Base-by-base conservation (phyloP, 2,888 invertebrate genomes). In the Drosophila gaucha region DNA sequence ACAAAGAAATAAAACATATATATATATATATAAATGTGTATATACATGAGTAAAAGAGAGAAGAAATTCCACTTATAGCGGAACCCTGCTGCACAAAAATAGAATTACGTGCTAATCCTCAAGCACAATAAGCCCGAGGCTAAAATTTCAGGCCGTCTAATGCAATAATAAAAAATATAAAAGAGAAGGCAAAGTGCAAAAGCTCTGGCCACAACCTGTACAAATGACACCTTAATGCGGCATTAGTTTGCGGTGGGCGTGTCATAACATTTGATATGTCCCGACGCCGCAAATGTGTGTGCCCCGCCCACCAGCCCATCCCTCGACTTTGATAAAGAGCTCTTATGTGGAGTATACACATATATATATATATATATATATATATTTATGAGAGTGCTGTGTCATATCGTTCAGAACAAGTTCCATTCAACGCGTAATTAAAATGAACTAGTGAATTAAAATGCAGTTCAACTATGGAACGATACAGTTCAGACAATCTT, bases 171-270 rank as follows among this genome's bases (percentile, higher is more conserved):
- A 66, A 57, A 56, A 54, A 18, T 33, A 57, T 26, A 54, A 57
- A 30, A 51, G 38, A 54, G 18, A 43, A 46, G 35, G 26, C 43
- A 44, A 67, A 62, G 71, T 64, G 59, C 39, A 52, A 72, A 67
- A 62, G 65, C 68, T 46, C 43, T 49, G 41, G 46, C 51, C 47
- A 26, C 69, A 77, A 66, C 64, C 67, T 74, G 68, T 71, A 64
- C 70, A 78, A 78, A 80, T 60, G 82, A 72, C 68, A 67, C 64
- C 69, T 65, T 74, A 76, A 78, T 72, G 71, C 24, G 57, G 71
- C 68, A 70, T 78, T 76, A 71, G 77, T 69, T 79, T 65, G 39
- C 30, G 38, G 67, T 68, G 59, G 70, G 67, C 67, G 58, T 73
- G 67, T 51, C 67, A 55, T 73, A 70, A 78, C 47, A 73, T 57